Evolutionary conservation across 2,888 invertebrate species (phyloP).

Genomic region (Schizaphis graminum): DNA sequence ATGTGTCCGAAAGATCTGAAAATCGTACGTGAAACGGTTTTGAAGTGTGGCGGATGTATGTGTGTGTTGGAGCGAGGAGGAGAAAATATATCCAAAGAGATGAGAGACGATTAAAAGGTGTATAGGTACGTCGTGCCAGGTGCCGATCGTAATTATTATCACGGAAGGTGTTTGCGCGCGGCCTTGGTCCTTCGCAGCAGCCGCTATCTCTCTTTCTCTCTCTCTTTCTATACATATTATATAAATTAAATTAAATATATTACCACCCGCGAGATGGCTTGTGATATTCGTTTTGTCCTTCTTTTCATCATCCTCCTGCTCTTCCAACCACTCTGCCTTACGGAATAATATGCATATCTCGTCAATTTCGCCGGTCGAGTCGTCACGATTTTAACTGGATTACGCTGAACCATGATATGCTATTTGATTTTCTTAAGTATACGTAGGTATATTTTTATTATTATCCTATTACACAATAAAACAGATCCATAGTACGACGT

Average conservation of each 20-base stretch:
- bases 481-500: too few relatives aligned
- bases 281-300: not conserved
- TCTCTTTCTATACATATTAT: not conserved
- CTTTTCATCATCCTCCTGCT: not conserved
- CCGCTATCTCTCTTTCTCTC: not conserved
- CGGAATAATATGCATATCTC: not conserved
- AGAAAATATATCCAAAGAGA: slow-evolving; percentile 20
- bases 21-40: slow-evolving; percentile 51
- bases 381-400: not conserved
- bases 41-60: slow-evolving; percentile 9
- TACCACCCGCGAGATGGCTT: slow-evolving; percentile 3
- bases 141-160: slow-evolving; percentile 48
- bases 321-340: too few relatives aligned
- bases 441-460: not conserved
- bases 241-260: not conserved
- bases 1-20: slow-evolving; percentile 58
- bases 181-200: slow-evolving; percentile 46
- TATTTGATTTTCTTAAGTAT: not conserved
- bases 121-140: slow-evolving; percentile 48
- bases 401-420: not conserved
- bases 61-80: not conserved
- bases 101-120: slow-evolving; percentile 50
- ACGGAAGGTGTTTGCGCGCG: slow-evolving; percentile 52
- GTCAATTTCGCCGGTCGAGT: not conserved
- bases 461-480: not conserved